Evolutionary conservation across 1,140 invertebrate genomes (phyloP).

Genomic region (Aradophagus sp.): DNA sequence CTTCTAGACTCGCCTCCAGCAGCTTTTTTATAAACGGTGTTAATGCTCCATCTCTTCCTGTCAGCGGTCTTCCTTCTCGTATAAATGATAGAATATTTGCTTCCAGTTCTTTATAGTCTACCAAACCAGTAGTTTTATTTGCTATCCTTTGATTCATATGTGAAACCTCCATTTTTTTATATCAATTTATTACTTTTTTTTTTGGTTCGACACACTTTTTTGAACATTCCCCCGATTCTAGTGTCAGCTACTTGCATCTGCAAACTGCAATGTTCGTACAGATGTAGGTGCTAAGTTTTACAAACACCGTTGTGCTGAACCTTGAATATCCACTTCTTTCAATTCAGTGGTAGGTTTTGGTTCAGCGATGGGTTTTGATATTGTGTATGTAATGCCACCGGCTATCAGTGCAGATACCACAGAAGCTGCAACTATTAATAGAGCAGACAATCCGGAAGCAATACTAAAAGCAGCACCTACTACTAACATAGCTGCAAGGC

Average conservation of each 20-base stretch:
- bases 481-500: slow-evolving; percentile 17
- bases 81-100: no score
- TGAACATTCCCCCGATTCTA: no score
- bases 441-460: slow-evolving; percentile 18
- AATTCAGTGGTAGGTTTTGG: slow-evolving; percentile 14
- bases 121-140: no score
- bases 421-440: slow-evolving; percentile 19
- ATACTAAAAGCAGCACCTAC: slow-evolving; percentile 16
- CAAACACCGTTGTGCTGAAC: slow-evolving; percentile 18
- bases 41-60: no score
- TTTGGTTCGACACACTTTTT: no score
- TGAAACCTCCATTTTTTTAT: no score
- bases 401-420: slow-evolving; percentile 17
- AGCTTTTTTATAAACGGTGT: no score
- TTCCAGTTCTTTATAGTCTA: no score
- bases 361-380: slow-evolving; percentile 17
- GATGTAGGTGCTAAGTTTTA: slow-evolving; percentile 11
- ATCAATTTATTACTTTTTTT: no score
- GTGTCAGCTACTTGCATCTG: slow-evolving; percentile 5
- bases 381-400: slow-evolving; percentile 16
- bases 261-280: slow-evolving; percentile 10
- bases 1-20: no score
- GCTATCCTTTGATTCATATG: no score
- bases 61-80: no score
- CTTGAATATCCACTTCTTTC: slow-evolving; percentile 19